Conservation (phyloP, 2,113 vertebrate species). For the Pheucticus melanocephalus region DNA sequence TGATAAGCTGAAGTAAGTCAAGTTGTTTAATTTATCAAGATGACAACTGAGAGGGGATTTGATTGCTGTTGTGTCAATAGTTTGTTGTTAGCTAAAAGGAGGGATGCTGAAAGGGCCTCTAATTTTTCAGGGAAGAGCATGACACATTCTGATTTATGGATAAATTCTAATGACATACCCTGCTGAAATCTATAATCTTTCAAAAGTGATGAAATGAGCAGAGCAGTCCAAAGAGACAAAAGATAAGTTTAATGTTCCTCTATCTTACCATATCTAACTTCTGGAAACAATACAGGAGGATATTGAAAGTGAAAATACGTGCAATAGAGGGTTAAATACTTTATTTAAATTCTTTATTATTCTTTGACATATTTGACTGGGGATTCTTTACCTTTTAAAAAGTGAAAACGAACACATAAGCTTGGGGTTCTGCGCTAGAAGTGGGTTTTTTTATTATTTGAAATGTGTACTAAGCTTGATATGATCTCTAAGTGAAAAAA, state of each 20-base stretch:
- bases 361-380: background rate
- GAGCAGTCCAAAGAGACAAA: background rate
- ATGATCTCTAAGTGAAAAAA: background rate
- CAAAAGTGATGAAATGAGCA: background rate
- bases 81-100: background rate
- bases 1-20: background rate
- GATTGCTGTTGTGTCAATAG: background rate
- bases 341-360: background rate
- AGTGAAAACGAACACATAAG: background rate
- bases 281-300: background rate
- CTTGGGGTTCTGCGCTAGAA: background rate
- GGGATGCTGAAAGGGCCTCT: background rate
- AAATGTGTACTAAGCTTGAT: background rate
- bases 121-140: background rate
- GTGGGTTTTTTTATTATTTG: background rate
- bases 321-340: background rate
- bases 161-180: background rate
- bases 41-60: background rate
- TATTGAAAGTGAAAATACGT: background rate
- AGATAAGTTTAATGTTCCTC: background rate
- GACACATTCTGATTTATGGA: background rate
- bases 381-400: background rate
- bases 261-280: background rate
- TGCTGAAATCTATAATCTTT: background rate
- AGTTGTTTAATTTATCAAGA: background rate